phyloP scores from a whole-genome alignment of 2,797 vertebrate genomes.

The Kryptopterus vitreolus region DNA sequence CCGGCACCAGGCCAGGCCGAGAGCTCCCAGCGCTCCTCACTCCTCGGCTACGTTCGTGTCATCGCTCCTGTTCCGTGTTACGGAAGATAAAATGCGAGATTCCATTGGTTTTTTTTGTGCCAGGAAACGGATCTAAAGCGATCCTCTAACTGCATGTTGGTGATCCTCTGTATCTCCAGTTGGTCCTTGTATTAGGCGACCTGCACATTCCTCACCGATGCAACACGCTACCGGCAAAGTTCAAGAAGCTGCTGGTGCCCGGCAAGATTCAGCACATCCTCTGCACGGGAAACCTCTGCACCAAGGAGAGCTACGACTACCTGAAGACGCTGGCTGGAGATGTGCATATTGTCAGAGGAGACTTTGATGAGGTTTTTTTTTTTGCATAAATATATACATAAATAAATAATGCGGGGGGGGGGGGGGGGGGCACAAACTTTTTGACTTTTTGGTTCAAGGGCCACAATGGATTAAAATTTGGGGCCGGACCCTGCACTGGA shows the following conservation, averaged over 20 bases:
- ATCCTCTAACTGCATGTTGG: background rate
- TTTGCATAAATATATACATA: background rate
- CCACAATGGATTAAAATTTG: no score
- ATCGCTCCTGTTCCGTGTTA: no score
- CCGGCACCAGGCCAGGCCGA: no score
- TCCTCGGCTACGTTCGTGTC: no score
- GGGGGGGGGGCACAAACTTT: no score
- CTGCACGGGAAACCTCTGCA: conserved; percentile 98
- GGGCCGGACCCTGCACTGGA: no score
- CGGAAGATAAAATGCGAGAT: no score
- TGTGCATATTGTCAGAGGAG: conserved; percentile 95
- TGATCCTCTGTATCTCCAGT: conserved; percentile 68
- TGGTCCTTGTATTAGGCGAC: conserved; percentile 98
- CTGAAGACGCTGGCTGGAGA: conserved; percentile 98
- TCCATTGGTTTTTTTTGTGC: background rate
- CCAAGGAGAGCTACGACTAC: conserved; percentile 99
- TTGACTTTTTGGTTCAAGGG: no score
- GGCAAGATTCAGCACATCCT: conserved; percentile 99
- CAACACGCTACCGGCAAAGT: conserved; percentile 97
- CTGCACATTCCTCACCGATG: conserved; percentile 98
- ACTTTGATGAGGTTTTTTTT: conserved; percentile 89
- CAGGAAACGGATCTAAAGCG: background rate
- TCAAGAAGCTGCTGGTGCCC: conserved; percentile 96
- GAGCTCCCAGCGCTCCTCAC: no score
- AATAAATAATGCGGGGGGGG: no score